Base-by-base conservation (phyloP, 2,888 invertebrate genomes). In the Heliconius ethilla region DNA sequence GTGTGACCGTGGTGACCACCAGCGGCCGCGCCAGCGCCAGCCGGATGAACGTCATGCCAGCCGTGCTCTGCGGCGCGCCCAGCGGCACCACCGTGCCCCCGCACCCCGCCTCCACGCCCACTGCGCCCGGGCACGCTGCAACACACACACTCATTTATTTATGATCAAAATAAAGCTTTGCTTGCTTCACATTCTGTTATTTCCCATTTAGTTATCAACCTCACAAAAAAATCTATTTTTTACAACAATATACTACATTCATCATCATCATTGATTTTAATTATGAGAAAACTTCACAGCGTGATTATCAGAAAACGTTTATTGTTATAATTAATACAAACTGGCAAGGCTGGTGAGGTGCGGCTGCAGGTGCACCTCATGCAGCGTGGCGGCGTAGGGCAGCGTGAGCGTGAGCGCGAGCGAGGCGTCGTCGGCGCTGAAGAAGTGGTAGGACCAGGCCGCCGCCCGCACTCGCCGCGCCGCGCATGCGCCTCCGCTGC, bases 371-470 rank as follows among this genome's bases (percentile, higher is more conserved):
- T 98, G 98, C 67, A 99, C 97, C 92, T 98, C 98, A 84, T 97
- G 96, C 77, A 99, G 93, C 83, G 98, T 94, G 85, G 98, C 96
- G 25, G 98, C 98, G 88, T 98, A 98, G 0, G 99, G 99, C 84
- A 99, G 93, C 33, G 97, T 96, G 75, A 99, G 95, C 9, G 97
- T 97, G 69, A 99, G 95, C 89, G 99, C 98, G 0, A 99, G 97
- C 93, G 97, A 98, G 63, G 97, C 97, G 91, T 98, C 94, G 86
- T 94, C 98, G 2, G 92, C 98, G 51, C 98, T 97, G 93, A 98
- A 98, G 94, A 98, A 99, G 94, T 99, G 98, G 92, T 99, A 98
- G 51, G 97, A 97, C 99, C 99, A 99, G n/a, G 98, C 97, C 7
- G 99, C 97, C 2, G 98, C 97, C 79, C 98, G 95, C 33, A 98